Percentiles rank a stretch among this genome's conserved stretches.
These are phyloP conservation scores for Orbicella faveolata DNA, from an alignment of 64 coral and sea anemone species.

Conservation along the genomic window DNA sequence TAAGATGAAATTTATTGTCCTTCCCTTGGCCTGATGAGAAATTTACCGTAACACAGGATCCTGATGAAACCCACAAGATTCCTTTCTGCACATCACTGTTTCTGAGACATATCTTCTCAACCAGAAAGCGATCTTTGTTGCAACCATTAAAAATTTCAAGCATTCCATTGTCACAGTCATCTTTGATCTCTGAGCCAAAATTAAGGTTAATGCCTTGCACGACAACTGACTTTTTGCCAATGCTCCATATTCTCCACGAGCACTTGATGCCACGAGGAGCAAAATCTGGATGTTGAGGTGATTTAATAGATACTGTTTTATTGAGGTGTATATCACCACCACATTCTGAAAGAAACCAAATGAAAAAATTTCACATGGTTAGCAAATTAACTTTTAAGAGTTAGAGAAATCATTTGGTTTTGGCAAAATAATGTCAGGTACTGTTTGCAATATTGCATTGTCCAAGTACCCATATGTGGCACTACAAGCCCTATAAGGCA, in stretches of 20 bases:
- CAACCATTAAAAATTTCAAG: constrained; percentile 90
- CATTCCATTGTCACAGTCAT: constrained; percentile 29
- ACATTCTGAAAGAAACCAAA: constrained; percentile 11
- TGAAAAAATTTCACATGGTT: no score
- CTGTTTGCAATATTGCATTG: no score
- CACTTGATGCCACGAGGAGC: background rate
- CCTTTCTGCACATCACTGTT: constrained; percentile 12
- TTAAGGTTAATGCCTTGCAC: background rate
- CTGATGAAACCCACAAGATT: constrained; percentile 77
- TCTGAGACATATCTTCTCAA: constrained; percentile 58
- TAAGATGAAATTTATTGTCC: constrained; percentile 61
- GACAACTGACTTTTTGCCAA: constrained; percentile 18
- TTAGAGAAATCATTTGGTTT: no score
- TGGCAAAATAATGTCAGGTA: no score
- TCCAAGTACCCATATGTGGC: no score
- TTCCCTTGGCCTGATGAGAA: constrained; percentile 57
- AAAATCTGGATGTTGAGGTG: constrained; percentile 15
- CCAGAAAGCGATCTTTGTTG: constrained; percentile 45
- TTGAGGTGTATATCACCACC: background rate
- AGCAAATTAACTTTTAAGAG: no score
- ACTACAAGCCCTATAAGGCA: no score
- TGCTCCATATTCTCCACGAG: constrained; percentile 36
- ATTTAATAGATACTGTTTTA: constrained; percentile 28
- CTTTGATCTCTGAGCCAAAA: constrained; percentile 44
- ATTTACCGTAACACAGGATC: constrained; percentile 61